A percentile compares a stretch with the other conserved stretches of the same genome.
These are phyloP conservation scores for Drosophila greeni DNA, from an alignment of 2,888 invertebrate species.

Conservation along the genomic window DNA sequence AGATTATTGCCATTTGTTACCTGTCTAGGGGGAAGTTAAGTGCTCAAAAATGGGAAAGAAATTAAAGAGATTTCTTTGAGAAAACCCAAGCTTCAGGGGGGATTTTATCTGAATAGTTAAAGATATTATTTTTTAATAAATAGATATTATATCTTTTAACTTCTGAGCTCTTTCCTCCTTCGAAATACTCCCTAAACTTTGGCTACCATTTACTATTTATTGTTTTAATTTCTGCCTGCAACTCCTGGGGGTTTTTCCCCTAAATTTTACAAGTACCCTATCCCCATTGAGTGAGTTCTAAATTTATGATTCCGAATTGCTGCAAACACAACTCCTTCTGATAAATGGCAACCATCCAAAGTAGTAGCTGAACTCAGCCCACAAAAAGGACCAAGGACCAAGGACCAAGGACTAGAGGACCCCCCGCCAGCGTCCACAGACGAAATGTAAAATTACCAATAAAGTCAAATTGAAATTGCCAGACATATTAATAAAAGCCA, in stretches of 20 bases:
- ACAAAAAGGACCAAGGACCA: neutral
- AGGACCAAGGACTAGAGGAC: slow-evolving; percentile 2
- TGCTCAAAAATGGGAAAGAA: neutral
- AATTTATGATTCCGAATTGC: slow-evolving; percentile 17
- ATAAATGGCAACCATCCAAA: slow-evolving; percentile 36
- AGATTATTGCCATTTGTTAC: slow-evolving; percentile 3
- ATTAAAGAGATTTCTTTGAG: neutral
- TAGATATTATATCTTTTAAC: neutral
- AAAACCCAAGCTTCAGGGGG: too few species aligned
- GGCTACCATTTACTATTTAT: neutral
- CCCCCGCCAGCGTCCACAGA: slow-evolving; percentile 23
- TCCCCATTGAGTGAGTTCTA: slow-evolving; percentile 3
- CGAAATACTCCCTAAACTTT: too few species aligned
- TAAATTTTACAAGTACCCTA: neutral
- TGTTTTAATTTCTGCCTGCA: slow-evolving; percentile 10
- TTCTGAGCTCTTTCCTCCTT: too few species aligned
- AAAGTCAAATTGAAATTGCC: slow-evolving; percentile 75
- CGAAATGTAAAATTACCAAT: slow-evolving; percentile 74
- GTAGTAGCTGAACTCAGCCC: slow-evolving; percentile 3
- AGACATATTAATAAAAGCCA: slow-evolving; percentile 73
- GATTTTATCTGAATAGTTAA: neutral
- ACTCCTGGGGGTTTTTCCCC: neutral
- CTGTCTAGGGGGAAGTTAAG: neutral
- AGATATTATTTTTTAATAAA: neutral
- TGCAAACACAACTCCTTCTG: slow-evolving; percentile 13